A percentile compares a stretch with the other conserved stretches of the same genome.
phyloP scores from a whole-genome alignment of 2,113 vertebrate species.

The Aegithalos caudatus region DNA sequence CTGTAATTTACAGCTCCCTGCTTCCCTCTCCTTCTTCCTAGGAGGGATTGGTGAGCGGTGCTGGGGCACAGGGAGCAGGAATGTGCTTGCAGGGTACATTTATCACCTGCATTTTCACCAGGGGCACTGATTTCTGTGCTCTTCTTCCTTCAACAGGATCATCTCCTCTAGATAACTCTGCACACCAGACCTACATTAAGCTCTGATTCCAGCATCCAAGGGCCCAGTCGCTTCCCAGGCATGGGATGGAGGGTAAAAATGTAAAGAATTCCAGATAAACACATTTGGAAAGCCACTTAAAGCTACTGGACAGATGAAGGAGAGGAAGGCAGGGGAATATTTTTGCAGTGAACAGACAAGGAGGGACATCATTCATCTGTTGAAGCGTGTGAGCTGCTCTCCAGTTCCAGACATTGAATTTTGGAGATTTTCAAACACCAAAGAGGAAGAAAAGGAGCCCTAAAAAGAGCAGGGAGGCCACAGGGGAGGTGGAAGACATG shows the following conservation, averaged over 20 bases:
- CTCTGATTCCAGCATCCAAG: neutral
- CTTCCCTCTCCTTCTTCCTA: neutral
- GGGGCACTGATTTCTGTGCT: neutral
- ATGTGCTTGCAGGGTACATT: neutral
- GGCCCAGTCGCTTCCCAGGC: slow-evolving; percentile 36
- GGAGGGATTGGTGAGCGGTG: neutral
- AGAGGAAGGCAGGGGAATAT: neutral
- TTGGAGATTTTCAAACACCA: neutral
- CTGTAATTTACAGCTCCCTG: slow-evolving; percentile 42
- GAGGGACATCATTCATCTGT: neutral
- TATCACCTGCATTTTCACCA: neutral
- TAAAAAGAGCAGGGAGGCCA: neutral
- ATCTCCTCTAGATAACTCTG: slow-evolving; percentile 26
- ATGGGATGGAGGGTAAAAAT: slow-evolving; percentile 30
- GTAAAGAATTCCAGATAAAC: slow-evolving; percentile 72
- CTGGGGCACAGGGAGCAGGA: neutral
- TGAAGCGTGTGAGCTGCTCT: neutral
- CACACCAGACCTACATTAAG: neutral
- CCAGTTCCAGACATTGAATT: neutral
- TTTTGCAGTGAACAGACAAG: neutral
- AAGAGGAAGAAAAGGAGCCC: neutral
- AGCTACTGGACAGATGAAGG: slow-evolving; percentile 14
- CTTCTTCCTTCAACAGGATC: slow-evolving; percentile 43
- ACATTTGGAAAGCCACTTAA: slow-evolving; percentile 61
- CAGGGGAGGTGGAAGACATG: neutral